A percentile compares a stretch with the other conserved stretches of the same genome.
These are phyloP conservation scores for Athalia circularis DNA, from an alignment of 2,888 invertebrate species.

Conservation along the genomic window DNA sequence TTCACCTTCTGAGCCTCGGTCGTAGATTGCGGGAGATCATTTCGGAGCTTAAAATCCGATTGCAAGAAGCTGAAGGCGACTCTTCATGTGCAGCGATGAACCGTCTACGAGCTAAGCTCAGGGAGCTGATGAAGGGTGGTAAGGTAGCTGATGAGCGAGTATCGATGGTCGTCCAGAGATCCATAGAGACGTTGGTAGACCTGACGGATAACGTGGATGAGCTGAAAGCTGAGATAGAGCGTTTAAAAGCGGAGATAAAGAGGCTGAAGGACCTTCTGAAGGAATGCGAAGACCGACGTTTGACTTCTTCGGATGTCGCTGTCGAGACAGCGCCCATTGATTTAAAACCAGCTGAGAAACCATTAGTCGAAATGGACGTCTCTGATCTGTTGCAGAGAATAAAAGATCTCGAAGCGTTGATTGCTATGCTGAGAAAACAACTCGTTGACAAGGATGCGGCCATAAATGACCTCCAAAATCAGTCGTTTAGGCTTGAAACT, in stretches of 20 bases:
- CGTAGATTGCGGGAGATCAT: conserved; percentile 63
- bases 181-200: conserved; percentile 63
- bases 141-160: conserved; percentile 60
- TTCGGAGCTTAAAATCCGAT: conserved; percentile 58
- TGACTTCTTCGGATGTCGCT: background rate
- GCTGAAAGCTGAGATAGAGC: conserved; percentile 60
- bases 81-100: conserved; percentile 65
- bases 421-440: conserved; percentile 55
- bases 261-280: conserved; percentile 48
- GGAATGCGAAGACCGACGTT: conserved; percentile 1
- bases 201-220: conserved; percentile 61
- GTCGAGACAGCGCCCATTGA: conserved; percentile 23
- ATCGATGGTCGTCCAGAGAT: conserved; percentile 60
- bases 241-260: conserved; percentile 53
- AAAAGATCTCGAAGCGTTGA: conserved; percentile 46
- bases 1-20: conserved; percentile 1
- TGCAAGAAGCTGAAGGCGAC: conserved; percentile 63
- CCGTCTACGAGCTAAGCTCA: conserved; percentile 65
- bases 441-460: conserved; percentile 57
- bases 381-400: conserved; percentile 49
- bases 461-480: conserved; percentile 53
- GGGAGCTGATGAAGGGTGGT: conserved; percentile 64
- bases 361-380: conserved; percentile 48
- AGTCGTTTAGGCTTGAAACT: conserved; percentile 47
- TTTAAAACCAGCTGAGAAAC: conserved; percentile 1